Base-by-base conservation (phyloP, 1,140 invertebrate genomes). In the Anadara kagoshimensis region DNA sequence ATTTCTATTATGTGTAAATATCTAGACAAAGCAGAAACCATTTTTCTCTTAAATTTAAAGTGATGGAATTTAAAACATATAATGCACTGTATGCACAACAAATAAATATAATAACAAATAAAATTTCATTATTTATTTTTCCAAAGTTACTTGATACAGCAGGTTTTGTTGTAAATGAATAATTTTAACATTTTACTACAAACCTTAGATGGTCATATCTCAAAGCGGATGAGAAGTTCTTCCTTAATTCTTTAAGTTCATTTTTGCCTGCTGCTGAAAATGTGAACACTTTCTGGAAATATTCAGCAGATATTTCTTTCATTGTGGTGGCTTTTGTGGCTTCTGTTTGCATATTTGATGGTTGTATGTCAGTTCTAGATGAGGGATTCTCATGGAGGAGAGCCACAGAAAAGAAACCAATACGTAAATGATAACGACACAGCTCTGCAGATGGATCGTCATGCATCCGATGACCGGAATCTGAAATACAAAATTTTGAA, bases 381-480 rank as follows among this genome's bases (percentile, higher is more conserved):
- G 95, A 78, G 59, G 81, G 92, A 89, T 96, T 94, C 88, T 97
- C 94, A 84, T 97, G 95, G 14, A 98, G 87, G 1, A 97, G 81
- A 54, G 96, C 90, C 29, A 94, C 87, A 45, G 93, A 93, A 7
- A 95, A 82, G 58, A 94, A 95, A 0, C 93, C 92, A 18, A 97
- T 89, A 75, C 93, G 91, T 1, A 97, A 84, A 65, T 93, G 92
- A 81, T 96, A 94, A 76, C 94, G 93, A 1, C 93, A 94, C 20
- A 86, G 67, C 65, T 89, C 86, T 26, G 87, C 82, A 36, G 82
- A 75, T 18, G 86, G 85, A 61, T 90, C 89, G 68, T 87, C 85
- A 10, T 84, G 65, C 26, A 84, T 73, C 36, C 80, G 81, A 64
- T 84, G 80, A 12, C 78, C 36, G 22, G 75, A 61, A 71, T 85